Percentiles rank a stretch among this genome's conserved stretches.
Evolutionary conservation across 2,113 vertebrate genomes (phyloP).

Genomic region (Aepyceros melampus): DNA sequence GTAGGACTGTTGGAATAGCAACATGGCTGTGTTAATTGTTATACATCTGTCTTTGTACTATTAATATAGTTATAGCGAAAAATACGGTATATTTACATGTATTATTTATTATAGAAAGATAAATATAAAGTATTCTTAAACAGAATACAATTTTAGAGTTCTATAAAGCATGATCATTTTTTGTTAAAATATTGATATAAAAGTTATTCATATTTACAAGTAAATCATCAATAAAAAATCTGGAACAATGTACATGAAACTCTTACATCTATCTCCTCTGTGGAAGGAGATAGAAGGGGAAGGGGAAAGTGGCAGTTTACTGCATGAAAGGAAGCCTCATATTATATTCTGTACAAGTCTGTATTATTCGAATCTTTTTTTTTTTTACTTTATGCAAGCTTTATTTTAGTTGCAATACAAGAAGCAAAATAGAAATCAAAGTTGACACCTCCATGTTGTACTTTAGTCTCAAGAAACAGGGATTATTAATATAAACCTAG

Average conservation of each 20-base stretch:
- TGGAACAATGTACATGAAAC: background rate
- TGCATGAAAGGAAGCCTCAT: background rate
- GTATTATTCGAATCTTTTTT: background rate
- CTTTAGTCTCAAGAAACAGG: background rate
- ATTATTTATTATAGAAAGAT: background rate
- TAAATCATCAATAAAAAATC: background rate
- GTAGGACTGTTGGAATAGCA: background rate
- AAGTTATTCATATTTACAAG: background rate
- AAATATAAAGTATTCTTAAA: background rate
- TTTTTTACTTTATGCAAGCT: background rate
- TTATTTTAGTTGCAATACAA: background rate
- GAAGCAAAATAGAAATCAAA: background rate
- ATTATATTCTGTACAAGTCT: background rate
- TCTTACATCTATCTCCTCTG: background rate
- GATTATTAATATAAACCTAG: background rate
- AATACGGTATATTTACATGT: background rate
- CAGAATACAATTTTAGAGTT: background rate
- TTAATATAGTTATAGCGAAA: background rate
- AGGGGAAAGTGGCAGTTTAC: accelerated
- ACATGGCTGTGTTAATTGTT: background rate
- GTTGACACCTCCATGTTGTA: background rate
- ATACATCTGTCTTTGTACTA: background rate
- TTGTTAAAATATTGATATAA: background rate
- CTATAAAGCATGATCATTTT: background rate
- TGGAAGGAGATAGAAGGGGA: background rate